A percentile compares a stretch with the other conserved stretches of the same genome.
Conservation (phyloP, 1,140 invertebrate genomes). For the Triops cancriformis region DNA sequence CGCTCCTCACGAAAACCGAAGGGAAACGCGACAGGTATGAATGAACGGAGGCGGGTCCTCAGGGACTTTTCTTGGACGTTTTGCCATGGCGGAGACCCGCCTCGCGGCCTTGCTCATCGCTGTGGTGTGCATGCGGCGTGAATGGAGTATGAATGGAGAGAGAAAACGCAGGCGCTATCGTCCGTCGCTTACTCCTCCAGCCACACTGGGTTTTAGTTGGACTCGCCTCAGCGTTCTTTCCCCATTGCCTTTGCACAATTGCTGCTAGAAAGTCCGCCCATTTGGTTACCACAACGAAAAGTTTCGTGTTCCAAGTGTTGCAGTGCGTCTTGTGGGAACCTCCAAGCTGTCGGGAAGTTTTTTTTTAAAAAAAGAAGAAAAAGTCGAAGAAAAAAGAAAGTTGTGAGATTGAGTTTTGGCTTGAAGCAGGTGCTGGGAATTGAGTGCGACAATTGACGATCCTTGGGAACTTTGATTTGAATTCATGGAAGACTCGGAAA, state of each 20-base stretch:
- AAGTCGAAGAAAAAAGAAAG: no score
- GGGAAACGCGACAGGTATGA: neutral
- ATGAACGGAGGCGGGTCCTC: conserved; percentile 7
- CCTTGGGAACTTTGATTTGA: neutral
- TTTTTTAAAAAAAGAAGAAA: no score
- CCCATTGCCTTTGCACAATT: neutral
- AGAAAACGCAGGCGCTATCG: conserved; percentile 2
- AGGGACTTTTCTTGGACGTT: neutral
- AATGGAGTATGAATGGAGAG: conserved; percentile 10
- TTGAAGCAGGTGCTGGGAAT: no score
- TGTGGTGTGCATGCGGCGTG: neutral
- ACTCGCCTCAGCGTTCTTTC: neutral
- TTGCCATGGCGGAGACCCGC: neutral
- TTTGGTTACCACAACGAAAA: neutral
- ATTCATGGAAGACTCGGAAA: no score
- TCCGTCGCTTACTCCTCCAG: neutral
- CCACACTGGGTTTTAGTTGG: neutral
- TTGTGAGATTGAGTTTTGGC: no score
- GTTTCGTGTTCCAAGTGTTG: no score
- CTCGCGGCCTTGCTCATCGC: conserved; percentile 3
- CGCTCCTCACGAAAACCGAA: neutral
- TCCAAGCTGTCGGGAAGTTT: no score
- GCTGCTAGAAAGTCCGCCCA: neutral
- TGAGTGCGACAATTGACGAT: no score
- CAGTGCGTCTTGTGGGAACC: no score